These are phyloP conservation scores for Oxyruncus cristatus DNA, from an alignment of 2,113 vertebrate species.

Conservation along the genomic window DNA sequence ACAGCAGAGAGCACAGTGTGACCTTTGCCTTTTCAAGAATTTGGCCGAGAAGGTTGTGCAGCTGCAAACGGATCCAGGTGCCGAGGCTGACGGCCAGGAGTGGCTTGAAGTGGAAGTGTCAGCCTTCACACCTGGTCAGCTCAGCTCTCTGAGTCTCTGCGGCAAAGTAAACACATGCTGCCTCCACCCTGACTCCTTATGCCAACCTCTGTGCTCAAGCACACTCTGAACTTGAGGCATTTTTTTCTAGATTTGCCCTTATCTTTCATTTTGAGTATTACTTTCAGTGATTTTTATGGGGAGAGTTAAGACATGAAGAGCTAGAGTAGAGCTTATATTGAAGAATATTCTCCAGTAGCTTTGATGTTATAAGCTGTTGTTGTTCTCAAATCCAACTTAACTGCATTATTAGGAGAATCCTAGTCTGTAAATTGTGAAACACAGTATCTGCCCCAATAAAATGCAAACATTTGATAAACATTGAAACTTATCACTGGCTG, in stretches of 20 bases:
- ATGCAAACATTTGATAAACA: neutral
- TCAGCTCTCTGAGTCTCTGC: neutral
- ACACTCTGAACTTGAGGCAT: neutral
- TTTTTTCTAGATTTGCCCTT: neutral
- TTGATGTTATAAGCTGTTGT: neutral
- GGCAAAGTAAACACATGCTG: neutral
- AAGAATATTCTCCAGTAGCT: neutral
- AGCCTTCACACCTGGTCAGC: neutral
- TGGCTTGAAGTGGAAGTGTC: neutral
- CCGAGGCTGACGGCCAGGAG: neutral
- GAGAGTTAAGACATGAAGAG: neutral
- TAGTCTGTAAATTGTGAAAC: neutral
- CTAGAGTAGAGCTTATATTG: neutral
- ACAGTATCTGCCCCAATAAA: neutral
- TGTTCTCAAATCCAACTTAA: neutral
- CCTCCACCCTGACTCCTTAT: neutral
- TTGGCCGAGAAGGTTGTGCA: neutral
- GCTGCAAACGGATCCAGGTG: slow-evolving; percentile 38
- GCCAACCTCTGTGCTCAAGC: neutral
- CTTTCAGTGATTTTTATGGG: neutral
- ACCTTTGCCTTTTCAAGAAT: slow-evolving; percentile 21
- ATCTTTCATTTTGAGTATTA: neutral
- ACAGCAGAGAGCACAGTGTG: slow-evolving; percentile 10
- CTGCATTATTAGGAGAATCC: neutral
- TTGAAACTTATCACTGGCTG: neutral